Evolutionary conservation across 2,113 vertebrate species (phyloP), one percentile per base, ranked within the genome.

Genomic region (Pogonocichla stellata): DNA sequence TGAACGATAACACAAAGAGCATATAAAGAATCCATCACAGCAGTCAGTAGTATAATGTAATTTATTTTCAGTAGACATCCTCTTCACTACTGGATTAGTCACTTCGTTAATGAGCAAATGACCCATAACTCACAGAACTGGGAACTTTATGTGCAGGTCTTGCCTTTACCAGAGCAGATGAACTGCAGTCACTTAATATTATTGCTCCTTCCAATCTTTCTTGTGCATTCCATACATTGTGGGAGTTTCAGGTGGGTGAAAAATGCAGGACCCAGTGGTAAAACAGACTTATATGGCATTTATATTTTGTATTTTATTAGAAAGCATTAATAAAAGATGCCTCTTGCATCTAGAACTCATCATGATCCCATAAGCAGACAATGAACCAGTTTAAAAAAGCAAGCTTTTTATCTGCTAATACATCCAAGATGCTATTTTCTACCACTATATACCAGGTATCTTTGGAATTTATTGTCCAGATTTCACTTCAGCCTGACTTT

Each of bases 1-100:
- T 89, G 81, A 75, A 90, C 0, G 77, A 87, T 54, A 94, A 66
- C 73, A 64, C 51, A 86, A 90, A 94, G 90, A 74, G 73, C 78
- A 10, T 64, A 75, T 78, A 83, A 92, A 94, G 88, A 93, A 96
- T 97, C 65, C 86, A 95, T 96, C 94, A 94, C 67, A 83, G 73
- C 77, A 92, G 72, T 80, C 91, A 88, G 92, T 38, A 65, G 43
- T 45, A 65, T 85, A 96, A 86, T 48, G 58, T 80, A 36, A 91
- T 94, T 93, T 94, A 87, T 95, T 95, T 93, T 92, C 86, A 73
- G 42, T 19, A 86, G 80, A 51, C 38, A n/a, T 80, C 71, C 69
- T 92, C 80, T 82, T 92, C 67, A 31, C 82, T 67, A 87, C 85
- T 92, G 94, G 77, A 90, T 92, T 64, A 80, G 73, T 88, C 75